Evolutionary conservation across 2,797 vertebrate genomes (phyloP).

Genomic region (Trachops cirrhosus): DNA sequence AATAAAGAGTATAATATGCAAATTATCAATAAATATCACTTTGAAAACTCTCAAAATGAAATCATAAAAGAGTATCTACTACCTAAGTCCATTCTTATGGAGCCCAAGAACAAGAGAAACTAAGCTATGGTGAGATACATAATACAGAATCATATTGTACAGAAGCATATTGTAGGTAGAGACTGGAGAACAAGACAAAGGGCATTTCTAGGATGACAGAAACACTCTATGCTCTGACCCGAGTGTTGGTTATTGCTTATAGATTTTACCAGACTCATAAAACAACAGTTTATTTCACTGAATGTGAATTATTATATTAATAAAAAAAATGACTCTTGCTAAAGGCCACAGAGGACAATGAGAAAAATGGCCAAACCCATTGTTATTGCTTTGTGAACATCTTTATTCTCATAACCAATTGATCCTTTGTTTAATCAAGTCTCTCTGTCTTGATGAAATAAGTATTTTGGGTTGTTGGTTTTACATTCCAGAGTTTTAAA

Average conservation of each 20-base stretch:
- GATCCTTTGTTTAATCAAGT: neutral
- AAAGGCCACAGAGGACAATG: neutral
- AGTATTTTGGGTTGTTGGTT: neutral
- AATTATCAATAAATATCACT: neutral
- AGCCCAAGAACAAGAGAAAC: neutral
- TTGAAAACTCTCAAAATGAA: neutral
- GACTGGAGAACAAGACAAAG: neutral
- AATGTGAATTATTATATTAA: neutral
- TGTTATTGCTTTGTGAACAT: neutral
- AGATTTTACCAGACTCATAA: neutral
- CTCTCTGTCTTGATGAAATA: neutral
- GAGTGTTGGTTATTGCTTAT: neutral
- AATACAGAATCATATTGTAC: neutral
- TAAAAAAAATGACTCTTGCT: neutral
- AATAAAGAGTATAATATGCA: neutral
- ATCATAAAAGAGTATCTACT: neutral
- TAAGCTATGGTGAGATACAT: neutral
- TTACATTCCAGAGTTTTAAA: neutral
- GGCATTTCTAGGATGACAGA: neutral
- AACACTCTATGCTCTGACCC: neutral
- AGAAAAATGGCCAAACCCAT: neutral
- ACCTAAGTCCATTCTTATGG: neutral
- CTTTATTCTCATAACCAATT: neutral
- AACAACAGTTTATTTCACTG: neutral
- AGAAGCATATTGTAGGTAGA: too few species aligned